Conservation (phyloP, 2,888 invertebrate genomes). For the Aspidiotus rigidus region DNA sequence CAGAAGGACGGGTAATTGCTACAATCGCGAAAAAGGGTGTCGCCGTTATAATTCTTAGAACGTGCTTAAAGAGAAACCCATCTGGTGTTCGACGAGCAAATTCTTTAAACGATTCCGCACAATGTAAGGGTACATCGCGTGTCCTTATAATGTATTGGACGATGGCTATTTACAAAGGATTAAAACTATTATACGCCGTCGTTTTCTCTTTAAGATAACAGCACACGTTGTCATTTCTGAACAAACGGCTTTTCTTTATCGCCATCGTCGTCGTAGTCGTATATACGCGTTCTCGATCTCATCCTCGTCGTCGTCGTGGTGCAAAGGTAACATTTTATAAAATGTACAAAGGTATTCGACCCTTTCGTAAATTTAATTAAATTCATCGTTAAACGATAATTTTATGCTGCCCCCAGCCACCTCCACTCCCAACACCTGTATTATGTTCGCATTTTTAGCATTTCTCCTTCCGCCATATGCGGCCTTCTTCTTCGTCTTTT, state of each 20-base stretch:
- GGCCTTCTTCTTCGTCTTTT: neutral
- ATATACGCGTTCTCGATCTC: neutral
- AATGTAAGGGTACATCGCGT: slow-evolving; percentile 18
- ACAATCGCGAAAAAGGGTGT: slow-evolving; percentile 21
- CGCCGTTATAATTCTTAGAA: slow-evolving; percentile 25
- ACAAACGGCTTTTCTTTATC: slow-evolving; percentile 24
- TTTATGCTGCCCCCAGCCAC: slow-evolving; percentile 21
- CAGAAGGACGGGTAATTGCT: slow-evolving; percentile 8
- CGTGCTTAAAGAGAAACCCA: slow-evolving; percentile 30
- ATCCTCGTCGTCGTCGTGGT: neutral
- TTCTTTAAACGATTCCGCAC: slow-evolving; percentile 28
- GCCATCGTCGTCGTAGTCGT: neutral
- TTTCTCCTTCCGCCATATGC: slow-evolving; percentile 1
- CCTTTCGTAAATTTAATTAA: slow-evolving; percentile 33
- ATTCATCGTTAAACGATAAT: slow-evolving; percentile 32
- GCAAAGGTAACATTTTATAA: slow-evolving; percentile 30
- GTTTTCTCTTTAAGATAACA: slow-evolving; percentile 16
- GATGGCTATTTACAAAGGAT: slow-evolving; percentile 34
- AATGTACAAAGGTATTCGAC: slow-evolving; percentile 31
- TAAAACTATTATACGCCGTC: slow-evolving; percentile 33
- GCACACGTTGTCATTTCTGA: slow-evolving; percentile 21
- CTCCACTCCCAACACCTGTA: neutral
- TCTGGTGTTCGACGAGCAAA: slow-evolving; percentile 28
- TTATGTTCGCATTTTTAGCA: neutral
- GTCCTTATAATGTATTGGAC: slow-evolving; percentile 33